Conservation (phyloP, 2,797 vertebrate species). For the Tympanoctomys barrerae region DNA sequence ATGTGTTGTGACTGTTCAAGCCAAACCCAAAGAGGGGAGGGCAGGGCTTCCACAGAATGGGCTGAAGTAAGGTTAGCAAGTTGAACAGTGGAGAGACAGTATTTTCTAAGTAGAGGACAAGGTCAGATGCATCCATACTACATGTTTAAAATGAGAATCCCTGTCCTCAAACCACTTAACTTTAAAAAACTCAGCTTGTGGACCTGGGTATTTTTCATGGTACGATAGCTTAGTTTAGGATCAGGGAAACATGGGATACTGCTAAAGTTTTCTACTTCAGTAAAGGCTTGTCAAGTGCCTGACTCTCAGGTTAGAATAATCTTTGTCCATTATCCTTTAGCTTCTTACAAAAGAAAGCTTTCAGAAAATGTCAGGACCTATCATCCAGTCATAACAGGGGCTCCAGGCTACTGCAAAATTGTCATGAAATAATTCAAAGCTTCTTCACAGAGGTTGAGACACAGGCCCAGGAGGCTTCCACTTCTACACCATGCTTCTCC, state of each 20-base stretch:
- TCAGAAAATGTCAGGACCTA: background rate
- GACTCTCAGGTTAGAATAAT: background rate
- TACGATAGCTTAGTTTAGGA: background rate
- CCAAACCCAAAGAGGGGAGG: background rate
- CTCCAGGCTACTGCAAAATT: background rate
- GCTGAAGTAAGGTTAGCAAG: background rate
- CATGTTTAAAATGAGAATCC: background rate
- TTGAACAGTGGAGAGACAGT: fast-evolving
- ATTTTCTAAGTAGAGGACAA: background rate
- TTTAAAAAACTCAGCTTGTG: background rate
- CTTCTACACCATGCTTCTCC: fast-evolving
- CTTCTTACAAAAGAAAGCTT: background rate
- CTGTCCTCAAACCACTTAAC: background rate
- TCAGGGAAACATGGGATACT: background rate
- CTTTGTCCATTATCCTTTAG: background rate
- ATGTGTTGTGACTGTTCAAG: background rate
- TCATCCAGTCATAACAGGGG: background rate
- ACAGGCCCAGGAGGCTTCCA: background rate
- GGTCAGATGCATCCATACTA: fast-evolving
- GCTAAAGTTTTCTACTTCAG: background rate
- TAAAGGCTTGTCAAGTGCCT: background rate
- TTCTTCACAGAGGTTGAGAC: background rate
- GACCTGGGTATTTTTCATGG: background rate
- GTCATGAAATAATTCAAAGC: background rate
- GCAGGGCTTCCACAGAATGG: background rate